Evolutionary conservation across 2,797 vertebrate genomes (phyloP), one percentile per base, ranked within the genome.

Genomic region (Parambassis ranga): DNA sequence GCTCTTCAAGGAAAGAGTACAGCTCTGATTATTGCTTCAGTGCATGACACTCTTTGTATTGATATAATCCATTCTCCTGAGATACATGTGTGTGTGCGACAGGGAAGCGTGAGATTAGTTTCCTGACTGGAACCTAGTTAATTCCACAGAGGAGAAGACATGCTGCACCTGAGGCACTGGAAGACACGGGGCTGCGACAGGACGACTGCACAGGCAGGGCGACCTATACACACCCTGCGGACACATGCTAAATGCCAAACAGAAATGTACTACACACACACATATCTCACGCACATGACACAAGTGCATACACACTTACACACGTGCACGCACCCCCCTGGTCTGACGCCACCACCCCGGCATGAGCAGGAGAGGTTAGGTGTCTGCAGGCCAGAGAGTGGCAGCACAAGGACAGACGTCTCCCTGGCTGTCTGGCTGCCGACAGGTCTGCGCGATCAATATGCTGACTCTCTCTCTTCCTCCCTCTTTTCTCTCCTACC

Each of bases 311-410:
- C 50, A 61, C 64, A 37, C 49, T 37, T 35, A 36, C 32, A 20
- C 2, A 27, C 19, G n/a, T n/a, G 53, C 44, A 42, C 27, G 42
- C 64, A 65, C 18, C 19, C 77, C 72, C 60, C 77, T 48, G 27
- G 75, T 80, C 86, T 89, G 88, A 88, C 85, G 89, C 88, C 87
- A 81, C 63, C 66, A 22, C 68, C 83, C 73, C 68, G 2, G 60
- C 24, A 71, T 62, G 69, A 79, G 62, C 55, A 41, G 63, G 55
- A 72, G 90, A 90, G 84, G 76, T 86, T 92, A 94, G 91, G 93
- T 93, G 92, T 94, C 94, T 94, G 87, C 85, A 88, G 93, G 92
- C 92, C 93, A 92, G 91, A 94, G 94, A 96, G 95, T 93, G 94
- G 94, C 93, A 95, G 95, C 94, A 93, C 89, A 92, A 92, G 92